Evolutionary conservation across 2,888 invertebrate genomes (phyloP).

Genomic region (Orchesella flavescens): DNA sequence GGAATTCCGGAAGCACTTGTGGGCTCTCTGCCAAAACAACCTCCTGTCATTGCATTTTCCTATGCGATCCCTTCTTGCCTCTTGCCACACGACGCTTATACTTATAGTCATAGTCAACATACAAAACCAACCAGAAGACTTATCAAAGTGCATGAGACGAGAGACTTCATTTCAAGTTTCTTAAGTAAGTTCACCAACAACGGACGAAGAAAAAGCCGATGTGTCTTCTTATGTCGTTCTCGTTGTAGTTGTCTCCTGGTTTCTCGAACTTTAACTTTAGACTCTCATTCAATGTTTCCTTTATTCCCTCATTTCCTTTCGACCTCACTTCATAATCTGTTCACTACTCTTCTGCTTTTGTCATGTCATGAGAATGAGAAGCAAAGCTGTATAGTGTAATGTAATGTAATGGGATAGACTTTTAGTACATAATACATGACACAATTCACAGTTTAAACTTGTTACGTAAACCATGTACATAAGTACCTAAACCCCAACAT

Average conservation of each 20-base stretch:
- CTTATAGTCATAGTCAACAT: too few relatives aligned
- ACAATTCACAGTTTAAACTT: conserved; percentile 19
- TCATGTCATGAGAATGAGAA: background rate
- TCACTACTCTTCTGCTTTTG: background rate
- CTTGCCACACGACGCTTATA: too few relatives aligned
- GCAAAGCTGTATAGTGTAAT: too few relatives aligned
- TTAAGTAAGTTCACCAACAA: too few relatives aligned
- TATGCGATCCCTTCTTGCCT: background rate
- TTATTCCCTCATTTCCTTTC: conserved; percentile 23
- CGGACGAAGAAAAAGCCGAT: too few relatives aligned
- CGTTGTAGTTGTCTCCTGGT: background rate
- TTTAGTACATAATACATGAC: conserved; percentile 23
- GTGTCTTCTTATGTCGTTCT: too few relatives aligned
- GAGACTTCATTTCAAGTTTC: too few relatives aligned
- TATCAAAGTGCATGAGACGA: background rate
- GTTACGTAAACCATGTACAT: background rate
- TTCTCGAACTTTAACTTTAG: conserved; percentile 34
- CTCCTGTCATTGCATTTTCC: conserved; percentile 22
- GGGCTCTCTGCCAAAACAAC: conserved; percentile 62
- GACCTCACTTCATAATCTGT: conserved; percentile 24
- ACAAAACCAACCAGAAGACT: too few relatives aligned
- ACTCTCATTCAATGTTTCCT: conserved; percentile 25
- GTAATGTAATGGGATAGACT: background rate
- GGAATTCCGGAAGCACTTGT: conserved; percentile 67
- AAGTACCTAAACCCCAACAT: too few relatives aligned